Percentiles rank a stretch among this genome's conserved stretches.
Conservation (phyloP, 2,113 vertebrate species). For the Thalassoma bifasciatum region DNA sequence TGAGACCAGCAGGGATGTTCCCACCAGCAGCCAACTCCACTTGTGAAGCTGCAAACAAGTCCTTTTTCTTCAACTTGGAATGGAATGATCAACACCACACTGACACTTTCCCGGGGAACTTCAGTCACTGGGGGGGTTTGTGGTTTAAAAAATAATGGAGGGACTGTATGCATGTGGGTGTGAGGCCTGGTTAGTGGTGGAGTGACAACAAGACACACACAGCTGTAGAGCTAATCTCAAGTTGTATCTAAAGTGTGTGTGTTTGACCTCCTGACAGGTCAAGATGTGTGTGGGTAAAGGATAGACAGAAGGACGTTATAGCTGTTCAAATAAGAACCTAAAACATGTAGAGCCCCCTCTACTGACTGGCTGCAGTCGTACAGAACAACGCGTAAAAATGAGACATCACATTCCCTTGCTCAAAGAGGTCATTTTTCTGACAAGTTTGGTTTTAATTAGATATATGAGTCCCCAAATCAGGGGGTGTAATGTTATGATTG, state of each 20-base stretch:
- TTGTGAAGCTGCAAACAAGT: constrained; percentile 64
- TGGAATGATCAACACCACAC: constrained; percentile 56
- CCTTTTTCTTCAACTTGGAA: constrained; percentile 27
- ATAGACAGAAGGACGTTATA: constrained; percentile 11
- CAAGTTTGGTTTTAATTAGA: no score
- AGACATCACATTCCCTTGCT: no score
- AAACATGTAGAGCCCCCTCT: no score
- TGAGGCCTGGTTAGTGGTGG: constrained; percentile 19
- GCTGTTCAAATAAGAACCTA: no score
- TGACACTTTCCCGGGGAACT: constrained; percentile 54
- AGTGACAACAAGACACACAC: constrained; percentile 44
- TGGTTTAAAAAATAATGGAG: constrained; percentile 1
- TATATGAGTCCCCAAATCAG: no score
- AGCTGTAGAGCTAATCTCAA: constrained; percentile 41
- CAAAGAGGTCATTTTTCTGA: no score
- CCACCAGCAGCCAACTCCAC: constrained; percentile 53
- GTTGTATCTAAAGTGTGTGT: constrained; percentile 36
- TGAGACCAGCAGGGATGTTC: constrained; percentile 61
- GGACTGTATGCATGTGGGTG: neutral
- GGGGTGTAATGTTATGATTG: no score
- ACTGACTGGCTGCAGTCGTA: no score
- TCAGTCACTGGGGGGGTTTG: constrained; percentile 9
- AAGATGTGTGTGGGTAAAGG: constrained; percentile 16
- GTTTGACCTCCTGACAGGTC: constrained; percentile 38
- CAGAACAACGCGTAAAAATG: no score